phyloP scores from a whole-genome alignment of 2,888 invertebrate genomes.

The Colletes collaris region DNA sequence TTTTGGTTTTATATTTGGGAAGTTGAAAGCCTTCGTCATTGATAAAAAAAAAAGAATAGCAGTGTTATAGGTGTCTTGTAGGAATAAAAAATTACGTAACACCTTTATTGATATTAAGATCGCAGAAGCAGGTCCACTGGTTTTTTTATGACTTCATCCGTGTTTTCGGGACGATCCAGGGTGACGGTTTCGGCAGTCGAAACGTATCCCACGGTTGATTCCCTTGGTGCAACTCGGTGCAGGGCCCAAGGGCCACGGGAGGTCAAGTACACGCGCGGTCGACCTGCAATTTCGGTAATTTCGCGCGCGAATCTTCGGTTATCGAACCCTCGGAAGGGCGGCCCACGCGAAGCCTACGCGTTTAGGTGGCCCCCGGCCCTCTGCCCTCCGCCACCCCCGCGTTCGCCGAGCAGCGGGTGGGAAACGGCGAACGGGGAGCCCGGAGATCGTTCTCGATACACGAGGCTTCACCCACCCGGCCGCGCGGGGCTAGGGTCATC shows the following conservation, averaged over 20 bases:
- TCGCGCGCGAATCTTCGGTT: slow-evolving; percentile 65
- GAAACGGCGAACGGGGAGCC: slow-evolving; percentile 1
- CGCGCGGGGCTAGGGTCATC: slow-evolving; percentile 47
- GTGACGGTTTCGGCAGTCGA: slow-evolving; percentile 26
- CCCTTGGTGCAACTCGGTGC: slow-evolving; percentile 27
- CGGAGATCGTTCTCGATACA: slow-evolving; percentile 63
- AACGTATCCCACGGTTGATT: slow-evolving; percentile 64
- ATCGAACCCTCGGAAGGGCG: slow-evolving; percentile 65
- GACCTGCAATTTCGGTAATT: slow-evolving; percentile 76
- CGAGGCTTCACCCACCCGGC: slow-evolving; percentile 36
- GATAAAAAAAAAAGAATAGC: too few relatives aligned
- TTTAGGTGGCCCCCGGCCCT: slow-evolving; percentile 48
- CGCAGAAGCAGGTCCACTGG: too few relatives aligned
- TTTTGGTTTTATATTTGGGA: too few relatives aligned
- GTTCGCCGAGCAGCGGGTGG: neutral
- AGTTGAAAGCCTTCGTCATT: too few relatives aligned
- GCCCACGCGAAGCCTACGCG: slow-evolving; percentile 57
- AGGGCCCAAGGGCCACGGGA: slow-evolving; percentile 50
- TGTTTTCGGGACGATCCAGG: neutral
- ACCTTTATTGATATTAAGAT: too few relatives aligned
- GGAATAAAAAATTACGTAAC: too few relatives aligned
- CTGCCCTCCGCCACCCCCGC: slow-evolving; percentile 26
- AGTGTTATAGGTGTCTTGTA: too few relatives aligned
- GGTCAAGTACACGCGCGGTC: slow-evolving; percentile 67
- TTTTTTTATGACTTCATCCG: neutral